These are phyloP conservation scores for Eledona agricola DNA, from an alignment of 2,888 invertebrate species.

Conservation along the genomic window DNA sequence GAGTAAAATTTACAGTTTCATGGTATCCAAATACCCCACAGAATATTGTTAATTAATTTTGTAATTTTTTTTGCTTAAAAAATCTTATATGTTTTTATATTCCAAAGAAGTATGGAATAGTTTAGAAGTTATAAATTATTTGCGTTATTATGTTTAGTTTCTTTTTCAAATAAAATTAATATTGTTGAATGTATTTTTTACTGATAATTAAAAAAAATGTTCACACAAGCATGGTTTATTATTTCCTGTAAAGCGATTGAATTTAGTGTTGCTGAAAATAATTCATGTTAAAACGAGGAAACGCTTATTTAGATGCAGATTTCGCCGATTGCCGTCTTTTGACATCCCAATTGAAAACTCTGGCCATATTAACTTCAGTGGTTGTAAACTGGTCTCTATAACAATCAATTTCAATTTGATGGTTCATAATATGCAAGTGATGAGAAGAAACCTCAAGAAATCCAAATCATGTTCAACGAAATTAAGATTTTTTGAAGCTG, in stretches of 20 bases:
- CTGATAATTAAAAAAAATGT: constrained; percentile 13
- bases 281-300: too few species aligned
- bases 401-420: too few species aligned
- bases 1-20: too few species aligned
- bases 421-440: too few species aligned
- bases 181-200: constrained; percentile 1
- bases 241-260: background rate
- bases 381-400: constrained; percentile 96
- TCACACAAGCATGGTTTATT: constrained; percentile 5
- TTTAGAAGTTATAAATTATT: too few species aligned
- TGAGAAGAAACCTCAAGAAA: constrained; percentile 74
- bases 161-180: background rate
- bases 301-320: constrained; percentile 55
- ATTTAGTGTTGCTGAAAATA: too few species aligned
- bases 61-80: constrained; percentile 12
- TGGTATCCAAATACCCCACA: too few species aligned
- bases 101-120: constrained; percentile 10
- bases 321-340: constrained; percentile 85
- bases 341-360: constrained; percentile 98
- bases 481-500: constrained; percentile 83
- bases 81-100: constrained; percentile 22
- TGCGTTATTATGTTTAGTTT: constrained; percentile 13
- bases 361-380: constrained; percentile 98
- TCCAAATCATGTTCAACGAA: constrained; percentile 93
- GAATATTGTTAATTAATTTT: too few species aligned